These are phyloP conservation scores for Heliopora coerulea DNA, from an alignment of 92 coral and sea anemone genomes.

Conservation along the genomic window DNA sequence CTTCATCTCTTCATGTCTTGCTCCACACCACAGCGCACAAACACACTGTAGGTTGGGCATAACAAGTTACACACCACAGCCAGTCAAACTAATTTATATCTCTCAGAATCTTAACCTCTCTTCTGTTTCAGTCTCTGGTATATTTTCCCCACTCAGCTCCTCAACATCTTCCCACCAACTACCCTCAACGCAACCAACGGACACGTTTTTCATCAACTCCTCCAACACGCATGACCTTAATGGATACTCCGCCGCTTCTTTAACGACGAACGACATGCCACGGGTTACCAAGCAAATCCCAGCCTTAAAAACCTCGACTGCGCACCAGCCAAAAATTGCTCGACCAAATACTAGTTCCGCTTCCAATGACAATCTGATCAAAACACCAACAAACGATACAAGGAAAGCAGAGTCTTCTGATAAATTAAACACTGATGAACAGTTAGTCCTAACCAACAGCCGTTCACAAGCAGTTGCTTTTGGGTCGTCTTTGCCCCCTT, in stretches of 20 bases:
- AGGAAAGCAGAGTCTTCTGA: not conserved
- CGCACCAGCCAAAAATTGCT: not conserved
- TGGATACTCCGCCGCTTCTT: not conserved
- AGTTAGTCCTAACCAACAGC: not conserved
- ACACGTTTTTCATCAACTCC: not conserved
- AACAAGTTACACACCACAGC: no score
- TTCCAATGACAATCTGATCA: not conserved
- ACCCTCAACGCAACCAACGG: conserved; percentile 11
- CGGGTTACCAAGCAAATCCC: conserved; percentile 19
- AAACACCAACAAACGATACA: not conserved
- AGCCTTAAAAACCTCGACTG: not conserved
- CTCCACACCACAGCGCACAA: no score
- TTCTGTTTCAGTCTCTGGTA: conserved; percentile 11
- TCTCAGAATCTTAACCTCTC: not conserved
- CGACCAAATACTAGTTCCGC: not conserved
- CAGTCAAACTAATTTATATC: no score
- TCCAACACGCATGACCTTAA: conserved; percentile 18
- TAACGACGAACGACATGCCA: conserved; percentile 1
- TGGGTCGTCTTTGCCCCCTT: not conserved
- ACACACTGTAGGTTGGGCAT: no score
- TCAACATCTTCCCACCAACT: not conserved
- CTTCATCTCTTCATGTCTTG: no score
- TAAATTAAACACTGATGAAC: not conserved
- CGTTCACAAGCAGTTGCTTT: not conserved
- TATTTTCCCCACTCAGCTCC: conserved; percentile 34